Conservation (phyloP, 2,797 vertebrate genomes). For the Parambassis ranga region DNA sequence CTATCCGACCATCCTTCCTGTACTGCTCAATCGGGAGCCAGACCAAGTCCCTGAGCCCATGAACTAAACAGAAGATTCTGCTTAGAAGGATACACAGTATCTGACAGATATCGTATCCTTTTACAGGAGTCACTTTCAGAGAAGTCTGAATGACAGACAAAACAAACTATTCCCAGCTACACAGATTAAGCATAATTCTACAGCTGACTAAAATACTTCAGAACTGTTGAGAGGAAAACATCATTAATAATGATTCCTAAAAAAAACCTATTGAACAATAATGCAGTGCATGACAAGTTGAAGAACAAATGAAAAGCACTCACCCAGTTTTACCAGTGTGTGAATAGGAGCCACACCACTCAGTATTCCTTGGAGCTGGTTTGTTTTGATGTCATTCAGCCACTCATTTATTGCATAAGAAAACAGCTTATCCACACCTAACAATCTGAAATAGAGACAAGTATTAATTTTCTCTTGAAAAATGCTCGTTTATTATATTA, state of each 20-base stretch:
- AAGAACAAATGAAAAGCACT: conserved; percentile 54
- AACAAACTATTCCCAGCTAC: not conserved
- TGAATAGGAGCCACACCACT: conserved; percentile 99
- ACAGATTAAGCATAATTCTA: not conserved
- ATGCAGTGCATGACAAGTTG: not conserved
- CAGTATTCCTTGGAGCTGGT: conserved; percentile 94
- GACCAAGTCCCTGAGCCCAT: conserved; percentile 95
- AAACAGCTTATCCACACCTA: conserved; percentile 96
- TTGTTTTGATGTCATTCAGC: conserved; percentile 97
- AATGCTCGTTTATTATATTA: not conserved
- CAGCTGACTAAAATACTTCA: too few relatives aligned
- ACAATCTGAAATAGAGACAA: conserved; percentile 80
- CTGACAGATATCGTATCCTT: not conserved
- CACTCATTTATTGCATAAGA: conserved; percentile 96
- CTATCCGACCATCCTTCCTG: conserved; percentile 94
- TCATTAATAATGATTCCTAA: too few relatives aligned
- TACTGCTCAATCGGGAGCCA: conserved; percentile 99
- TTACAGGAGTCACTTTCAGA: not conserved
- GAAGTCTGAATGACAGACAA: too few relatives aligned
- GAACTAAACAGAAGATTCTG: conserved; percentile 81
- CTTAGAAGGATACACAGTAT: not conserved
- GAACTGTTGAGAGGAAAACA: too few relatives aligned
- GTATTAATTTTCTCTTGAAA: not conserved
- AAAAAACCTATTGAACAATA: too few relatives aligned
- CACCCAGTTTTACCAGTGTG: conserved; percentile 94